phyloP scores from a whole-genome alignment of 2,797 vertebrate species.

The Cottoperca gobio region DNA sequence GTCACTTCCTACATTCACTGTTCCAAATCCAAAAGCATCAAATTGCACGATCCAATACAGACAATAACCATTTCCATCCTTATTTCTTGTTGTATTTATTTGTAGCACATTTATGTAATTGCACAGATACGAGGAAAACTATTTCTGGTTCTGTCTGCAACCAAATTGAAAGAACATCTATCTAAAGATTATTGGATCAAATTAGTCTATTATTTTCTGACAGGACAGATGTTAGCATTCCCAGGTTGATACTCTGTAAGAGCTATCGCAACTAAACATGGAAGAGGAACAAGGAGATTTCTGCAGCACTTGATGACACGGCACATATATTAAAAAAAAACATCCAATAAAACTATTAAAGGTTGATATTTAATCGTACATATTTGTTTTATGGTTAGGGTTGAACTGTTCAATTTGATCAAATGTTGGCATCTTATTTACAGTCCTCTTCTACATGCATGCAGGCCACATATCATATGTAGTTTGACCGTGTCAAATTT shows the following conservation, averaged over 20 bases:
- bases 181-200: constrained; percentile 45
- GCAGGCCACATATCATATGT: background rate
- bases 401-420: background rate
- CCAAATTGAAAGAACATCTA: constrained; percentile 36
- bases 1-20: constrained; percentile 13
- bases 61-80: background rate
- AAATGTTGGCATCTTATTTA: constrained; percentile 7
- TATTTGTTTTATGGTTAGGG: constrained; percentile 35
- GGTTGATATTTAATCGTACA: constrained; percentile 23
- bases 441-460: constrained; percentile 18
- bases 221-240: constrained; percentile 64
- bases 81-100: background rate
- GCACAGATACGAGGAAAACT: constrained; percentile 12
- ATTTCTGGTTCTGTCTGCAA: constrained; percentile 19
- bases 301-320: constrained; percentile 26
- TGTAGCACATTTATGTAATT: background rate
- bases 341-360: constrained; percentile 31
- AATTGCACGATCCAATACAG: background rate
- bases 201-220: constrained; percentile 51
- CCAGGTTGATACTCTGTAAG: constrained; percentile 48
- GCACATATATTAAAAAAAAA: constrained; percentile 40
- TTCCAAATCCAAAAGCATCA: constrained; percentile 20
- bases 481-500: constrained; percentile 1
- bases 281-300: constrained; percentile 12
- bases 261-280: constrained; percentile 41